These are phyloP conservation scores for Telmatherina bonti DNA, from an alignment of 2,797 vertebrate genomes.

Conservation along the genomic window DNA sequence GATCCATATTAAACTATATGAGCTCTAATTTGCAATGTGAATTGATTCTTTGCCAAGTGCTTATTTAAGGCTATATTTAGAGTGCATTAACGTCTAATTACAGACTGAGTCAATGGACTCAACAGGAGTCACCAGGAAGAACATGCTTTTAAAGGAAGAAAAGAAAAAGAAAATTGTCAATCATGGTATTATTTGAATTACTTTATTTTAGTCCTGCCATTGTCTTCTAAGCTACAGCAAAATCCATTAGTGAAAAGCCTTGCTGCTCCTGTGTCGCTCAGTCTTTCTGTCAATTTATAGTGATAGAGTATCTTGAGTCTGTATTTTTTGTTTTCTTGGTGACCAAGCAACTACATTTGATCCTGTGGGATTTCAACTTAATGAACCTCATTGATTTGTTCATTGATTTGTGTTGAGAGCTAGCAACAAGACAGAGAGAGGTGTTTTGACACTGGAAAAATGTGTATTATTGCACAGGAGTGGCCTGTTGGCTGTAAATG, in stretches of 20 bases:
- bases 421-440: constrained; percentile 70
- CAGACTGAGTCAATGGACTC: constrained; percentile 6
- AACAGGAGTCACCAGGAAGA: constrained; percentile 8
- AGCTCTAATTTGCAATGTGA: neutral
- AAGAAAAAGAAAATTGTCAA: constrained; percentile 12
- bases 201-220: constrained; percentile 17
- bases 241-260: constrained; percentile 33
- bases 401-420: constrained; percentile 71
- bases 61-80: neutral
- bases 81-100: neutral
- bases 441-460: constrained; percentile 73
- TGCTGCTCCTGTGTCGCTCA: constrained; percentile 14
- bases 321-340: constrained; percentile 67
- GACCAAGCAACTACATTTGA: constrained; percentile 69
- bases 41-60: neutral
- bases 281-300: constrained; percentile 46
- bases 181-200: constrained; percentile 32
- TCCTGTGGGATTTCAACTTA: constrained; percentile 74
- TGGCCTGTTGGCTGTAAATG: constrained; percentile 18
- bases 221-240: constrained; percentile 34
- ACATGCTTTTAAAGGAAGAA: neutral
- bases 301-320: constrained; percentile 53
- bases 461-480: constrained; percentile 53
- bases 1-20: neutral
- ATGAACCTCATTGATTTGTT: constrained; percentile 81